Conservation (phyloP, 2,797 vertebrate species). For the Liasis olivaceus region DNA sequence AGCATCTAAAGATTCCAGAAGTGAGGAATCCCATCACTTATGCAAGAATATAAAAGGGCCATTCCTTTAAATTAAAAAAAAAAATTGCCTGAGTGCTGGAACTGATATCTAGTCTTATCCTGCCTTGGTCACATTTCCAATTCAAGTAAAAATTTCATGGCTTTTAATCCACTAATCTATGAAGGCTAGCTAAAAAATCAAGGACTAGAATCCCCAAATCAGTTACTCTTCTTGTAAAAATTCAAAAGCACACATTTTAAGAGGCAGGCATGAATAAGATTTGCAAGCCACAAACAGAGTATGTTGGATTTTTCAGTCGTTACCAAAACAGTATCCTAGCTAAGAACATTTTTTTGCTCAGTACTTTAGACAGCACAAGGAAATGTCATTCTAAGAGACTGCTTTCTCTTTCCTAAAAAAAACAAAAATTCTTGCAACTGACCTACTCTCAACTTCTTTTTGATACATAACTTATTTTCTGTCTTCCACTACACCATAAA, state of each 20-base stretch:
- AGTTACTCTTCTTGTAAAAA: conserved; percentile 40
- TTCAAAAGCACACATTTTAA: conserved; percentile 34
- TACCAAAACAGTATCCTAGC: conserved; percentile 56
- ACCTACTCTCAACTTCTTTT: conserved; percentile 35
- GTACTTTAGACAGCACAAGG: conserved; percentile 45
- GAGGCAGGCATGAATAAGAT: conserved; percentile 21
- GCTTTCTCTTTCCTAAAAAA: conserved; percentile 39
- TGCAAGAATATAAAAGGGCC: background rate
- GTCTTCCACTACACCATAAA: conserved; percentile 52
- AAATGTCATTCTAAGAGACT: conserved; percentile 50
- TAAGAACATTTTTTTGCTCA: conserved; percentile 22
- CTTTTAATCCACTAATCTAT: conserved; percentile 65
- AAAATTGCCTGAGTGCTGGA: conserved; percentile 3
- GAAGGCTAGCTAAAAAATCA: conserved; percentile 56
- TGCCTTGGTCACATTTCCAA: conserved; percentile 61
- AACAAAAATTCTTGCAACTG: conserved; percentile 44
- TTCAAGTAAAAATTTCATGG: conserved; percentile 68
- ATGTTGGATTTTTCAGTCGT: conserved; percentile 43
- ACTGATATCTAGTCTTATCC: conserved; percentile 45
- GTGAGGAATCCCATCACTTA: background rate
- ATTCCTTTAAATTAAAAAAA: conserved; percentile 2
- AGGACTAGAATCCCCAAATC: conserved; percentile 55
- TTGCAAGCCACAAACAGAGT: conserved; percentile 36
- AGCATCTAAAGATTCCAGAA: background rate
- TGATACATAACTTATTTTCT: conserved; percentile 44